phyloP scores from a whole-genome alignment of 2,797 vertebrate genomes.

The Enteromius paludinosus region DNA sequence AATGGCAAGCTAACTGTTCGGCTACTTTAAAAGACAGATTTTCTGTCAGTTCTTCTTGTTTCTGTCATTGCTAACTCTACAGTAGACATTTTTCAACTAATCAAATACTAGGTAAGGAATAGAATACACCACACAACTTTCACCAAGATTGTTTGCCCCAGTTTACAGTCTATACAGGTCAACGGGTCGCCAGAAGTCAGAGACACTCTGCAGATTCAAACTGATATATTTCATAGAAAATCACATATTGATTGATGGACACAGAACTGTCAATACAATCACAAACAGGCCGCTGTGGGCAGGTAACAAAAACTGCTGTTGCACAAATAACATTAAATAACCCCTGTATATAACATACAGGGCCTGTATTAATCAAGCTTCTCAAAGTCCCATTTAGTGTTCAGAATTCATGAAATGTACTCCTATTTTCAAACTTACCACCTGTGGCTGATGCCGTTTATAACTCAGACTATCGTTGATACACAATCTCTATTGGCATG shows the following conservation, averaged over 20 bases:
- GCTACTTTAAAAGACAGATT: background rate
- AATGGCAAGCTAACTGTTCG: constrained; percentile 6
- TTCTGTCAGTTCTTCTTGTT: background rate
- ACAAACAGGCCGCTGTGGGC: too few relatives aligned
- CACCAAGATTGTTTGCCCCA: background rate
- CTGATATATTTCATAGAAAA: background rate
- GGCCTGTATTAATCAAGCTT: too few relatives aligned
- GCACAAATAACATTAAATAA: too few relatives aligned
- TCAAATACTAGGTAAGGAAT: background rate
- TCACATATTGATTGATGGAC: background rate
- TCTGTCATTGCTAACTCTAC: background rate
- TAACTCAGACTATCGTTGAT: too few relatives aligned
- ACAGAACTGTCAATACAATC: too few relatives aligned
- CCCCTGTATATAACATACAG: too few relatives aligned
- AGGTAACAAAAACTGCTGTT: too few relatives aligned
- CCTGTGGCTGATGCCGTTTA: too few relatives aligned
- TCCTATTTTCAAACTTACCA: too few relatives aligned
- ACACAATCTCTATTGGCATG: too few relatives aligned
- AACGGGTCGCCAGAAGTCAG: background rate
- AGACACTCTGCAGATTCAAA: background rate
- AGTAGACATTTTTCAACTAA: background rate
- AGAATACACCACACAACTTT: background rate
- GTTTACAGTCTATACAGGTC: background rate
- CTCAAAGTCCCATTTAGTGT: too few relatives aligned
- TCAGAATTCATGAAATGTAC: too few relatives aligned